A percentile compares a stretch with the other conserved stretches of the same genome.
Evolutionary conservation across 2,888 invertebrate genomes (phyloP).

Genomic region (Heteropelma amictum): DNA sequence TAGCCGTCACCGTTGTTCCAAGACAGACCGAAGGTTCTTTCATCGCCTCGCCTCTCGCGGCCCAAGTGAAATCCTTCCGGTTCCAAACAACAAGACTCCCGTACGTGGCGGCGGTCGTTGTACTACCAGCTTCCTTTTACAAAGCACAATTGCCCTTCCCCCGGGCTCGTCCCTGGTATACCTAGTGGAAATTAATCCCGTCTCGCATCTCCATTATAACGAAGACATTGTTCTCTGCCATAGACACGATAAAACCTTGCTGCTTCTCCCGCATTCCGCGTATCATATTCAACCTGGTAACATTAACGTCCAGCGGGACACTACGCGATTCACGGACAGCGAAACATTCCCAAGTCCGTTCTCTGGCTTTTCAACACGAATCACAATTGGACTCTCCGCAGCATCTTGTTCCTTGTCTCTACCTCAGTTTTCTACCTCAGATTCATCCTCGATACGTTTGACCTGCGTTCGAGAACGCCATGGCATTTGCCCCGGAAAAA

Average conservation of each 20-base stretch:
- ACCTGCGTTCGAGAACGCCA: too few species aligned
- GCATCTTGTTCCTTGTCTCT: too few species aligned
- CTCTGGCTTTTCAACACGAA: too few species aligned
- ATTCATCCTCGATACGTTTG: too few species aligned
- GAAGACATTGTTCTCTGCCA: conserved; percentile 38
- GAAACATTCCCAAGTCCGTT: background rate
- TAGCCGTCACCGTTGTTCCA: too few species aligned
- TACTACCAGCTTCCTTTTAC: conserved; percentile 1
- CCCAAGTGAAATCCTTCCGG: too few species aligned
- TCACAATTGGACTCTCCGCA: too few species aligned
- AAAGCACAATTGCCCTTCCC: conserved; percentile 2
- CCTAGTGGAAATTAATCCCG: conserved; percentile 32
- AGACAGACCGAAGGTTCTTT: too few species aligned
- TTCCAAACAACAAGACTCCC: too few species aligned
- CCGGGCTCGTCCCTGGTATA: background rate
- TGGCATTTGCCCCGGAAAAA: too few species aligned
- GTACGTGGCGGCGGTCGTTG: background rate
- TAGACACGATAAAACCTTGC: conserved; percentile 30
- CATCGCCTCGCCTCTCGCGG: too few species aligned
- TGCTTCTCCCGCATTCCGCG: conserved; percentile 9
- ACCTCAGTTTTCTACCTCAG: too few species aligned
- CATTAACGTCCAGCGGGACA: conserved; percentile 1
- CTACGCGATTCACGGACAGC: background rate
- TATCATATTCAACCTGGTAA: conserved; percentile 23
- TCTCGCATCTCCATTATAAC: conserved; percentile 41